A percentile compares a stretch with the other conserved stretches of the same genome.
Evolutionary conservation across 2,888 invertebrate genomes (phyloP).

Genomic region (Augochlorella aurata): DNA sequence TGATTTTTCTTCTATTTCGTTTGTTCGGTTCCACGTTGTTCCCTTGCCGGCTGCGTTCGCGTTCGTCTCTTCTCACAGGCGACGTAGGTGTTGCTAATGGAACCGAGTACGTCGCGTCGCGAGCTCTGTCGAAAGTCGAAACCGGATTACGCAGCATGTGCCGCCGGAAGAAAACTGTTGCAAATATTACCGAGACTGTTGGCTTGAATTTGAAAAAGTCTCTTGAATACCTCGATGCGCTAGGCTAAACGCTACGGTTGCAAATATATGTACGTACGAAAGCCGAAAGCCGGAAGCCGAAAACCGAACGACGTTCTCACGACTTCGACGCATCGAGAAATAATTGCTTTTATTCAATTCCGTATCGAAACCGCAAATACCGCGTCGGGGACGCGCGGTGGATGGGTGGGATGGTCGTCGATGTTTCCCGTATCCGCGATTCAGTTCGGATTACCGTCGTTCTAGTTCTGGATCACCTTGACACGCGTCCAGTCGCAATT

Average conservation of each 20-base stretch:
- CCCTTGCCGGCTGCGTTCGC: constrained; percentile 30
- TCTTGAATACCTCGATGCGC: too few relatives aligned
- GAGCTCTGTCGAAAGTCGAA: background rate
- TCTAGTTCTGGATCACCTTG: constrained; percentile 62
- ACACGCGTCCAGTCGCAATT: constrained; percentile 41
- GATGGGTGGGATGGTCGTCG: background rate
- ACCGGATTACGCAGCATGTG: background rate
- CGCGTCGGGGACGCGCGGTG: background rate
- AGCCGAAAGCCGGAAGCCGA: background rate
- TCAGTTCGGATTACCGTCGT: constrained; percentile 40
- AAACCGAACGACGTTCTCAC: background rate
- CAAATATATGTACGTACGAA: too few relatives aligned
- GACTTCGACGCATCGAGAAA: background rate
- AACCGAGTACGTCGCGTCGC: background rate
- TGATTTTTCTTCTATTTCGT: constrained; percentile 30
- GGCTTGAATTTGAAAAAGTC: too few relatives aligned
- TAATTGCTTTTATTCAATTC: constrained; percentile 1
- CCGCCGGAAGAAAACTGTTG: background rate
- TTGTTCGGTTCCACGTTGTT: constrained; percentile 1
- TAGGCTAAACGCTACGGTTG: too few relatives aligned
- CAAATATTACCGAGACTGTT: background rate
- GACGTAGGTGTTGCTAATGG: constrained; percentile 6
- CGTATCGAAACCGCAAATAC: background rate
- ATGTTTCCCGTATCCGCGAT: constrained; percentile 31
- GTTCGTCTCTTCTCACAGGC: constrained; percentile 39